A percentile compares a stretch with the other conserved stretches of the same genome.
These are phyloP conservation scores for Kryphioiulus occultus DNA, from an alignment of 2,888 invertebrate genomes.

Conservation along the genomic window DNA sequence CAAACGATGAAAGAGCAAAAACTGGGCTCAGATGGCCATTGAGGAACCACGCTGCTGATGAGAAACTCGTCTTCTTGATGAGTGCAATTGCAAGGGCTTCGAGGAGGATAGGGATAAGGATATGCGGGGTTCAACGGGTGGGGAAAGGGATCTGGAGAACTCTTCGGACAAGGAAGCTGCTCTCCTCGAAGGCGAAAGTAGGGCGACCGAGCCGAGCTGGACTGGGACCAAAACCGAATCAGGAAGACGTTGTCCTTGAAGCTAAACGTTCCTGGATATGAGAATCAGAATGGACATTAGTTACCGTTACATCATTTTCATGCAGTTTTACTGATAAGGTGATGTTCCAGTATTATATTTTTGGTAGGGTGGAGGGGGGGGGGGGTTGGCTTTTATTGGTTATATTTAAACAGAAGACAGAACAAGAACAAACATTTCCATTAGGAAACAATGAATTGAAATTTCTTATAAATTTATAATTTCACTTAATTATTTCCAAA, in stretches of 20 bases:
- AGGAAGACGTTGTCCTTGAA: not conserved
- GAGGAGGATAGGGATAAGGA: not conserved
- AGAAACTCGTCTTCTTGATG: constrained; percentile 12
- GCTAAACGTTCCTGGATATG: not conserved
- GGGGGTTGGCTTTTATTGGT: no score
- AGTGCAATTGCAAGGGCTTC: constrained; percentile 24
- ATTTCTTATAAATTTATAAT: no score
- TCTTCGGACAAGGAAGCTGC: not conserved
- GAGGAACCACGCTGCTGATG: not conserved
- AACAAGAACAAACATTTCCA: no score
- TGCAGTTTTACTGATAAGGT: no score
- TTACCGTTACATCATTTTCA: no score
- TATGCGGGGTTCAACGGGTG: not conserved
- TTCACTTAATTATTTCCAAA: no score
- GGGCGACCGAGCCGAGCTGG: not conserved
- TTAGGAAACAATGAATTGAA: no score
- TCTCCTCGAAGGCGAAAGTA: not conserved
- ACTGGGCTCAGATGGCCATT: not conserved
- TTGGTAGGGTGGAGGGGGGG: no score
- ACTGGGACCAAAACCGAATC: not conserved
- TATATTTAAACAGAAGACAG: no score
- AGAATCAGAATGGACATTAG: no score
- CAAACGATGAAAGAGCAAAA: not conserved
- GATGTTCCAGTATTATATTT: no score
- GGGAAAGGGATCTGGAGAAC: not conserved